phyloP scores from a whole-genome alignment of 2,797 vertebrate species.

The Nyctibius grandis region DNA sequence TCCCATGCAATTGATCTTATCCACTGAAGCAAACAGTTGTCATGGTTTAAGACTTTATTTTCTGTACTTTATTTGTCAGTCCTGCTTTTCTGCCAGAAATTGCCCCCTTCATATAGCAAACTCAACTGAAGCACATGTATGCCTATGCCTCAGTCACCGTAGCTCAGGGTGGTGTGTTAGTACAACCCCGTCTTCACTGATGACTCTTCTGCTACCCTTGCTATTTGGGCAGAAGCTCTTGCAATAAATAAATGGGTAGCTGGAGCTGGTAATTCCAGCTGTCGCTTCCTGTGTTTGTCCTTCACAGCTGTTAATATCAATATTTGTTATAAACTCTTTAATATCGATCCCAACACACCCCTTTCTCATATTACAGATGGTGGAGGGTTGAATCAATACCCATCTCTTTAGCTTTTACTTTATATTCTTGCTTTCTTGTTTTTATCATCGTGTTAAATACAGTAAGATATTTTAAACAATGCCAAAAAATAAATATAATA shows the following conservation, averaged over 20 bases:
- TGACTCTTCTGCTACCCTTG: background rate
- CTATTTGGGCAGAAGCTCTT: background rate
- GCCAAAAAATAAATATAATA: background rate
- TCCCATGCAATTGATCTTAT: background rate
- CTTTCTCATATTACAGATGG: background rate
- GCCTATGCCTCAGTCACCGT: background rate
- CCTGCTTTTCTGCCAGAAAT: background rate
- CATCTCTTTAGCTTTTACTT: background rate
- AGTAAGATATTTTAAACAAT: background rate
- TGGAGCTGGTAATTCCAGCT: background rate
- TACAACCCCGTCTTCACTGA: background rate
- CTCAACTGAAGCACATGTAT: background rate
- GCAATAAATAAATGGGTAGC: background rate
- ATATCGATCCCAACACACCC: background rate
- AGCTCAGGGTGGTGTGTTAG: background rate
- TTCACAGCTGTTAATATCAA: background rate
- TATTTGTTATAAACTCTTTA: background rate
- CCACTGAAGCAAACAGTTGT: background rate
- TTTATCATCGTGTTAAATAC: background rate
- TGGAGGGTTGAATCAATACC: background rate
- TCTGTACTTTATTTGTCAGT: background rate
- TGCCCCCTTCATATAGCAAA: background rate
- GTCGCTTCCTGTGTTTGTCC: background rate
- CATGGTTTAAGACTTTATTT: background rate
- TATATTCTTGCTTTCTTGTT: background rate